Percentiles rank a stretch among this genome's conserved stretches.
These are phyloP conservation scores for Chamaetylas fuelleborni DNA, from an alignment of 2,113 vertebrate species.

Conservation along the genomic window DNA sequence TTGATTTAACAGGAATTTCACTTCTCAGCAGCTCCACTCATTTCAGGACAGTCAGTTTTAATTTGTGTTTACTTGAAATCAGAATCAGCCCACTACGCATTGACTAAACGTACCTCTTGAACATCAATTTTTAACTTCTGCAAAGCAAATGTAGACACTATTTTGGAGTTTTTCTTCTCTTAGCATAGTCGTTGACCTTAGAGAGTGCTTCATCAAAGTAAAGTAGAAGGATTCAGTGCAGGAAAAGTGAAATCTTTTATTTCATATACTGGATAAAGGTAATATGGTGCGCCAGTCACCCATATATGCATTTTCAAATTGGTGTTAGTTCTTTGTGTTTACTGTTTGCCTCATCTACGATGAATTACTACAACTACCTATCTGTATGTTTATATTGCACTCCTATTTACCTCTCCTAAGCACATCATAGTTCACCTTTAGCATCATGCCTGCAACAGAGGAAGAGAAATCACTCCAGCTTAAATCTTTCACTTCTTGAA, in stretches of 20 bases:
- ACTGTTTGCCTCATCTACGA: not conserved
- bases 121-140: constrained; percentile 9
- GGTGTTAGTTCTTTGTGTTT: not conserved
- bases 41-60: not conserved
- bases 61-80: not conserved
- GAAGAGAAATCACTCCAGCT: not conserved
- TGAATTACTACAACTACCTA: not conserved
- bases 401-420: not conserved
- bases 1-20: not conserved
- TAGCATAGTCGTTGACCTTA: not conserved
- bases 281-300: not conserved
- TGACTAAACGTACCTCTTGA: not conserved
- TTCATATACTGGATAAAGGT: not conserved
- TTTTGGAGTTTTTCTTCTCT: not conserved
- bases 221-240: not conserved
- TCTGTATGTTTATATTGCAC: not conserved
- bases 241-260: not conserved
- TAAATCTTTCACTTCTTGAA: not conserved
- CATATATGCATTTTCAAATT: not conserved
- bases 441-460: not conserved
- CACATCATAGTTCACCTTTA: not conserved
- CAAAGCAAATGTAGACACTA: not conserved
- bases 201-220: not conserved
- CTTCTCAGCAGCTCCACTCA: not conserved
- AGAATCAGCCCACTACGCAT: not conserved